Evolutionary conservation across 2,888 invertebrate genomes (phyloP).

Genomic region (Sussaba pulchella): DNA sequence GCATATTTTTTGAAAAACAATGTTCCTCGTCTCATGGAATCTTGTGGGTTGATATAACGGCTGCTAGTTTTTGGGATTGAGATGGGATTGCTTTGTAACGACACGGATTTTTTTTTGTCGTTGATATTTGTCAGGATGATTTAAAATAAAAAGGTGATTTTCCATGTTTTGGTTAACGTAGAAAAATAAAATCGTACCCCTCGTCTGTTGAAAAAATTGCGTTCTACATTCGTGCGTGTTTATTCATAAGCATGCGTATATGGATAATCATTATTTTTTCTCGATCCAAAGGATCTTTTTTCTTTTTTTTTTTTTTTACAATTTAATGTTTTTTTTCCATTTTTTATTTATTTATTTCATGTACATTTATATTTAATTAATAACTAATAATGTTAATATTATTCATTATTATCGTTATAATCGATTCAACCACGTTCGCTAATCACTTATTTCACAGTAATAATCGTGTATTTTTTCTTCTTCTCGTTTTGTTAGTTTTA

Average conservation of each 20-base stretch:
- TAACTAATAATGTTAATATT: slow-evolving; percentile 61
- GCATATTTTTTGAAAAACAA: too few species aligned
- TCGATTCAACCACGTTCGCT: slow-evolving; percentile 71
- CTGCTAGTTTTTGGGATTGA: too few species aligned
- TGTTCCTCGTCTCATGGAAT: too few species aligned
- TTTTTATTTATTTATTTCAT: slow-evolving; percentile 61
- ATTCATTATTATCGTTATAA: slow-evolving; percentile 73
- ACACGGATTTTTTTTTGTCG: too few species aligned
- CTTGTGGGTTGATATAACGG: too few species aligned
- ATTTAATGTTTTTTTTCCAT: slow-evolving; percentile 66
- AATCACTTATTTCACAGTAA: slow-evolving; percentile 71
- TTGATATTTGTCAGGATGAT: not conserved
- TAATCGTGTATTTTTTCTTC: slow-evolving; percentile 63
- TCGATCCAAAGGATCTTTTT: too few species aligned
- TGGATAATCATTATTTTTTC: slow-evolving; percentile 5
- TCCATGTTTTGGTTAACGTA: not conserved
- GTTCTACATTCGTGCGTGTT: not conserved
- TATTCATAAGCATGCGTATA: not conserved
- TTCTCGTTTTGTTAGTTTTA: slow-evolving; percentile 44
- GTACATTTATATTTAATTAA: slow-evolving; percentile 64
- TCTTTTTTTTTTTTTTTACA: too few species aligned
- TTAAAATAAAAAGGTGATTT: too few species aligned
- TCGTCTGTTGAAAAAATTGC: not conserved
- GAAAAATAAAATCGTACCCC: not conserved
- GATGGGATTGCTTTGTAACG: too few species aligned